Percentiles rank a stretch among this genome's conserved stretches.
Evolutionary conservation across 2,888 invertebrate species (phyloP).

Genomic region (Calephelis perditalis): DNA sequence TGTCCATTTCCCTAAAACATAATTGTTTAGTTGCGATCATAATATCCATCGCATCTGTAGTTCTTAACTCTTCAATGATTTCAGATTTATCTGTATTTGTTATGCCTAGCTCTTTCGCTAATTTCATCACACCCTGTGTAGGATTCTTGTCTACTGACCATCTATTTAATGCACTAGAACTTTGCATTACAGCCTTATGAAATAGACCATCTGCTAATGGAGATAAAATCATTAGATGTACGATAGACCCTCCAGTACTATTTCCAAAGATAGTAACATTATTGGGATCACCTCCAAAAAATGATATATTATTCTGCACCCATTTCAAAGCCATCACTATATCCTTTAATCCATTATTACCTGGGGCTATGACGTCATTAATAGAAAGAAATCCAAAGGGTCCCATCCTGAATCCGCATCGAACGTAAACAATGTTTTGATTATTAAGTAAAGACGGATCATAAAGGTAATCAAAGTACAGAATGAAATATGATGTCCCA

Average conservation of each 20-base stretch:
- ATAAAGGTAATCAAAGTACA: constrained; percentile 44
- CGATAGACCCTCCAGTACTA: constrained; percentile 63
- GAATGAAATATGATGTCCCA: constrained; percentile 53
- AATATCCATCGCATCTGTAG: constrained; percentile 42
- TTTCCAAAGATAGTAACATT: constrained; percentile 71
- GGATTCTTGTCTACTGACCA: constrained; percentile 62
- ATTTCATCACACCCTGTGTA: constrained; percentile 40
- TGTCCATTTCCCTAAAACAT: no score
- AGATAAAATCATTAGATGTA: constrained; percentile 68
- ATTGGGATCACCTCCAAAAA: constrained; percentile 64
- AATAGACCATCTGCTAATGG: constrained; percentile 67
- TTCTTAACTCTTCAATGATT: constrained; percentile 52
- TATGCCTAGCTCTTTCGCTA: constrained; percentile 52
- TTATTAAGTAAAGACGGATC: constrained; percentile 55
- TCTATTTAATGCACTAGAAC: constrained; percentile 60
- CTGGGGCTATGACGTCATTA: constrained; percentile 61
- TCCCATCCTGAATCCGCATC: constrained; percentile 64
- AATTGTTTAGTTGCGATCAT: constrained; percentile 36
- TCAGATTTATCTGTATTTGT: constrained; percentile 43
- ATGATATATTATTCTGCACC: constrained; percentile 58
- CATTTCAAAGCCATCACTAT: constrained; percentile 63
- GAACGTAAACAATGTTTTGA: constrained; percentile 56
- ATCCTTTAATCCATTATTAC: constrained; percentile 69
- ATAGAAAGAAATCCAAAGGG: constrained; percentile 67
- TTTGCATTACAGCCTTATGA: constrained; percentile 67